phyloP scores from a whole-genome alignment of 1,140 invertebrate species.

The Palaemon carinicauda region DNA sequence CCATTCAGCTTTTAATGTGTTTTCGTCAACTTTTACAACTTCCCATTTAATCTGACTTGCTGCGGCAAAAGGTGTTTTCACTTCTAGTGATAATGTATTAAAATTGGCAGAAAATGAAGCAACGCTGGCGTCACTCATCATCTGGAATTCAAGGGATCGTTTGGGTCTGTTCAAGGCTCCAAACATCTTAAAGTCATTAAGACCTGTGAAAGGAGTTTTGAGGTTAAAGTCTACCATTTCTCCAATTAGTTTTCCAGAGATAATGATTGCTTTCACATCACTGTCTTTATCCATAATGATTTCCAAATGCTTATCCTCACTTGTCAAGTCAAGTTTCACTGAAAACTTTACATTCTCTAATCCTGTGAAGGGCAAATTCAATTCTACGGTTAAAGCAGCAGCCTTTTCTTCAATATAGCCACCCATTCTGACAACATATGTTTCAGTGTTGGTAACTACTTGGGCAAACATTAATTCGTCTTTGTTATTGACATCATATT shows the following conservation, averaged over 20 bases:
- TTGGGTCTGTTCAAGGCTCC: constrained; percentile 41
- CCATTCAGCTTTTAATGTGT: constrained; percentile 22
- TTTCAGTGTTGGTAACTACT: background rate
- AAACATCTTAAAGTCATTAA: constrained; percentile 32
- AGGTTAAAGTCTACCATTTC: constrained; percentile 36
- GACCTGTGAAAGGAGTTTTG: constrained; percentile 33
- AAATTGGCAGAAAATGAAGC: constrained; percentile 51
- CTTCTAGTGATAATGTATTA: constrained; percentile 25
- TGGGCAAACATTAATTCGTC: constrained; percentile 5
- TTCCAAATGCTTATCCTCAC: constrained; percentile 41
- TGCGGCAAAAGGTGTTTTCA: constrained; percentile 41
- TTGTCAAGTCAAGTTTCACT: constrained; percentile 23
- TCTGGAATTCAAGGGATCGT: constrained; percentile 46
- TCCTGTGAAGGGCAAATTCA: constrained; percentile 36
- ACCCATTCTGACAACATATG: constrained; percentile 9
- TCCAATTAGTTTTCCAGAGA: constrained; percentile 50
- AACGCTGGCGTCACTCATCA: constrained; percentile 52
- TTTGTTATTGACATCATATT: constrained; percentile 12
- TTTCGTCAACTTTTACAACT: constrained; percentile 20
- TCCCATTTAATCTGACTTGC: constrained; percentile 27
- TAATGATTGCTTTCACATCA: constrained; percentile 23
- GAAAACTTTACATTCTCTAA: constrained; percentile 35
- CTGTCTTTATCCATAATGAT: constrained; percentile 37
- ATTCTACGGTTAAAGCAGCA: background rate
- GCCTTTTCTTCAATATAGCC: constrained; percentile 22